Percentiles rank a stretch among this genome's conserved stretches.
These are phyloP conservation scores for Smutsia gigantea DNA, from an alignment of 2,797 vertebrate species.

Conservation along the genomic window DNA sequence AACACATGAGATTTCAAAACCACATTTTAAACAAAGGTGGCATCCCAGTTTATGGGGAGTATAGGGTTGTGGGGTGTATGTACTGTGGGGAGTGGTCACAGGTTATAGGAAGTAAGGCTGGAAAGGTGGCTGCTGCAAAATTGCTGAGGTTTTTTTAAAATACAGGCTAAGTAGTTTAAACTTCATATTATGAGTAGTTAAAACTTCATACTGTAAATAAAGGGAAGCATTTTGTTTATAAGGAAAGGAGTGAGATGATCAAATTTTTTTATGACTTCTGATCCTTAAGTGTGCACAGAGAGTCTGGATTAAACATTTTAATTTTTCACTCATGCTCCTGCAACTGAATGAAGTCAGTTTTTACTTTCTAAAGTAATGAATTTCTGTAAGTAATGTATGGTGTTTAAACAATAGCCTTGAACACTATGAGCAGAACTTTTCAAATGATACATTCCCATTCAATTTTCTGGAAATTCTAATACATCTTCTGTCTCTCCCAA, in stretches of 20 bases:
- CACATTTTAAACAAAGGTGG: not conserved
- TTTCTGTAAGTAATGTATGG: not conserved
- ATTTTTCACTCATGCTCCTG: not conserved
- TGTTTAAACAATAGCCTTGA: not conserved
- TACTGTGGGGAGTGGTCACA: not conserved
- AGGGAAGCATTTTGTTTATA: not conserved
- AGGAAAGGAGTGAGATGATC: not conserved
- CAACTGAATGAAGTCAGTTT: not conserved
- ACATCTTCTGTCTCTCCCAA: not conserved
- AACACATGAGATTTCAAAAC: not conserved
- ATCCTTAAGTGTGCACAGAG: not conserved
- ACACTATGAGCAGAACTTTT: not conserved
- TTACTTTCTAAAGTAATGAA: conserved; percentile 1
- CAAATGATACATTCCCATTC: not conserved
- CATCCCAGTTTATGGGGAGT: not conserved
- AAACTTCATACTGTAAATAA: not conserved
- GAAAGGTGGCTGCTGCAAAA: not conserved
- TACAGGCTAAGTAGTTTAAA: not conserved
- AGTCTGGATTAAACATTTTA: not conserved
- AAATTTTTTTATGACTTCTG: not conserved
- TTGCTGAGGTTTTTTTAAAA: not conserved
- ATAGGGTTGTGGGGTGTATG: not conserved
- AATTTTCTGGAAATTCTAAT: not conserved
- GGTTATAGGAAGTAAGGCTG: not conserved
- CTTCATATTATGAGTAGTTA: not conserved